Evolutionary conservation across 1,140 invertebrate species (phyloP).

Genomic region (Schlechtendalia chinensis): DNA sequence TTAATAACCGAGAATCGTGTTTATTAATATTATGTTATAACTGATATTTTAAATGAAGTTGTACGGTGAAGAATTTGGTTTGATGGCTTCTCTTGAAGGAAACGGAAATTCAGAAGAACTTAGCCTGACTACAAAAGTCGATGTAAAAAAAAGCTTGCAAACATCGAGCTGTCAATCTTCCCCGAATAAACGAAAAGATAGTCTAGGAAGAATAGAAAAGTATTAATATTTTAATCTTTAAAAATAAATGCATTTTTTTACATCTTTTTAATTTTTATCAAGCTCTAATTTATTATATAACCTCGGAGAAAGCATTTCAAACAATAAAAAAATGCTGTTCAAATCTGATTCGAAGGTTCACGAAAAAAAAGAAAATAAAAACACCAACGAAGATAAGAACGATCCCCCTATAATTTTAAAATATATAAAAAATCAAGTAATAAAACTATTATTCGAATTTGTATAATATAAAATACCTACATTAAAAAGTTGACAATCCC

Average conservation of each 20-base stretch:
- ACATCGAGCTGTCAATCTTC: conserved; percentile 70
- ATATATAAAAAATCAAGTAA: conserved; percentile 81
- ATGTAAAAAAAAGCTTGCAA: conserved; percentile 72
- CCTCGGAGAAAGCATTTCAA: conserved; percentile 33
- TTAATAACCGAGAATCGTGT: not conserved
- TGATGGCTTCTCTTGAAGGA: conserved; percentile 55
- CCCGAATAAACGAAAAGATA: conserved; percentile 72
- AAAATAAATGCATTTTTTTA: too few relatives aligned
- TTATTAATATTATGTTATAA: not conserved
- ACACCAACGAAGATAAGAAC: conserved; percentile 60
- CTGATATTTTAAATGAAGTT: conserved; percentile 58
- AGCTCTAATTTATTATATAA: conserved; percentile 41
- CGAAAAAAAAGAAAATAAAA: conserved; percentile 45
- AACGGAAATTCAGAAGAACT: conserved; percentile 29
- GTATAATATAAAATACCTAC: not conserved
- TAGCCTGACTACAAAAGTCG: conserved; percentile 59
- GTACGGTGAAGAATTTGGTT: conserved; percentile 83
- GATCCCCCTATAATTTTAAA: conserved; percentile 75
- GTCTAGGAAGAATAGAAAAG: conserved; percentile 70
- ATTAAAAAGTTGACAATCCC: not conserved
- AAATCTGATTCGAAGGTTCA: conserved; percentile 36
- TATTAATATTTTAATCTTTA: conserved; percentile 54
- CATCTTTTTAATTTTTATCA: not conserved
- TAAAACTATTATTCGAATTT: conserved; percentile 47
- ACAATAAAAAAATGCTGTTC: conserved; percentile 18